Evolutionary conservation across 2,888 invertebrate genomes (phyloP).

Genomic region (Cataglyphis rosenhaueri): DNA sequence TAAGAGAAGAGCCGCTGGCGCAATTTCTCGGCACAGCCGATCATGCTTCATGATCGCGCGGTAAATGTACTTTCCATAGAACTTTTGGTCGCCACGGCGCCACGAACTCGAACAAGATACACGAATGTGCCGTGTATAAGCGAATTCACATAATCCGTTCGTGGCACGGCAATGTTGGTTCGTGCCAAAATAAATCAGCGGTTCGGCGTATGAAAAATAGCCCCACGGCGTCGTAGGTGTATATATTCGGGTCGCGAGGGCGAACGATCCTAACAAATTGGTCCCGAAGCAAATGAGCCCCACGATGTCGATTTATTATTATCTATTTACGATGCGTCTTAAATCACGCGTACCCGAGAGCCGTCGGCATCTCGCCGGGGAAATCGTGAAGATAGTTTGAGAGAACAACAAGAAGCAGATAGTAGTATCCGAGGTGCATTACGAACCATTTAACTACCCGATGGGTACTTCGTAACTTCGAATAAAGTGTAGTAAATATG

Average conservation of each 20-base stretch:
- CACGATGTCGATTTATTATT: slow-evolving; percentile 77
- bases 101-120: slow-evolving; percentile 39
- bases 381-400: slow-evolving; percentile 64
- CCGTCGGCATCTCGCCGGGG: slow-evolving; percentile 63
- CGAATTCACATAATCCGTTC: slow-evolving; percentile 66
- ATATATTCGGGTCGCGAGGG: slow-evolving; percentile 77
- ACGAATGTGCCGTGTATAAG: slow-evolving; percentile 45
- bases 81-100: slow-evolving; percentile 27
- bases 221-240: slow-evolving; percentile 69
- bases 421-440: slow-evolving; percentile 61
- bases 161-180: slow-evolving; percentile 63
- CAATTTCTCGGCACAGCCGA: slow-evolving; percentile 15
- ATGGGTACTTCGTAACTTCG: slow-evolving; percentile 65
- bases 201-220: slow-evolving; percentile 70
- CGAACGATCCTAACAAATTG: slow-evolving; percentile 79
- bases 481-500: slow-evolving; percentile 47
- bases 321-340: slow-evolving; percentile 77
- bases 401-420: slow-evolving; percentile 62
- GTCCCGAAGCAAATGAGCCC: slow-evolving; percentile 77
- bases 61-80: slow-evolving; percentile 31
- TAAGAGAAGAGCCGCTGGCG: not conserved
- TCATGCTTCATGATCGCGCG: not conserved
- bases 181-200: slow-evolving; percentile 74
- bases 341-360: slow-evolving; percentile 71
- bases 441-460: slow-evolving; percentile 72